Base-by-base conservation (phyloP, 1,140 invertebrate species). In the Drosophila ogumai region DNA sequence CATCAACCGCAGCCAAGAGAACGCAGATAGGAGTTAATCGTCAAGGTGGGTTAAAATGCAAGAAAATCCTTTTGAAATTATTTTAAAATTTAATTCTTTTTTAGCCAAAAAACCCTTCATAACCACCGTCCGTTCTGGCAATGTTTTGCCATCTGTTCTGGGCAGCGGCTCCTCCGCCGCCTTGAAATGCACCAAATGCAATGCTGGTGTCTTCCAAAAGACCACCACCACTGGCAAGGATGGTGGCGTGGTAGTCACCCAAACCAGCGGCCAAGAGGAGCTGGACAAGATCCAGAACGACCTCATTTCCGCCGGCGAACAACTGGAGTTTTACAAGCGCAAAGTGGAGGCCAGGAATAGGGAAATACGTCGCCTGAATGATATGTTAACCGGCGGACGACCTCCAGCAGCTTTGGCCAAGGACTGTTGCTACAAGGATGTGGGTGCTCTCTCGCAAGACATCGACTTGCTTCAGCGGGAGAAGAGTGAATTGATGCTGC, bases 291-390 rank as follows among this genome's bases (percentile, higher is more conserved):
- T 92, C 0, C 72, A 92, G 43, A 91, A 92, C 50, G 69, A 84
- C 1, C 59, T 92, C 0, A 67, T 68, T 3, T 55, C 79, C 28
- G 56, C 56, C 2, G 63, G 54, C 3, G 91, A 92, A 8, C 74
- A 92, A 40, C 31, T 92, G 36, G 85, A 84, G 40, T 85, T 91
- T 22, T 88, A 78, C 50, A 90, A 85, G 31, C 74, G 78, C 3
- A 92, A 92, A 54, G 76, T 92, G 12, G 92, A 92, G 58, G 61
- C 79, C 3, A 60, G 93, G 22, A 94, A 95, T 67, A 94, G 94
- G 54, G 95, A 95, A 93, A 95, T 95, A 65, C 74, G 91, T 41
- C 92, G 95, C 10, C 75, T 95, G 10, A 94, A 93, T 80, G 93
- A 94, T 56, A 90, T 95, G 82, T 76, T 95, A 3, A 92, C 94